These are phyloP conservation scores for Olivierus martensii DNA, from an alignment of 1,140 invertebrate species.

Conservation along the genomic window DNA sequence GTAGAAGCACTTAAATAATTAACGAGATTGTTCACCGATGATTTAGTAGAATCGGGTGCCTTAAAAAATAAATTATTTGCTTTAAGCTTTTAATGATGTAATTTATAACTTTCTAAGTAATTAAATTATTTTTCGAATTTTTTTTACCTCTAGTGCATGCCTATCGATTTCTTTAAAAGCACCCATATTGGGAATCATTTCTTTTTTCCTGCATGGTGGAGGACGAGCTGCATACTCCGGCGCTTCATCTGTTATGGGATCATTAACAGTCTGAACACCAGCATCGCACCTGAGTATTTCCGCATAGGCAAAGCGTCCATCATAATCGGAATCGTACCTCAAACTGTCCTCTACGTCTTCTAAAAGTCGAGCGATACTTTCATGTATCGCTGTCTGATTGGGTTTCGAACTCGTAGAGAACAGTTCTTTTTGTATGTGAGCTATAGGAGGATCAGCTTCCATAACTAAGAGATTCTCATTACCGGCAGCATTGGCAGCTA, in stretches of 20 bases:
- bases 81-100: background rate
- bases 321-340: slow-evolving; percentile 6
- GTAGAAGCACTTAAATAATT: slow-evolving; percentile 16
- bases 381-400: slow-evolving; percentile 12
- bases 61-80: slow-evolving; percentile 9
- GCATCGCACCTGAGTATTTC: slow-evolving; percentile 16
- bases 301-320: slow-evolving; percentile 2
- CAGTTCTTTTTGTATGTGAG: slow-evolving; percentile 19
- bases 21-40: slow-evolving; percentile 15
- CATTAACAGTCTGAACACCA: slow-evolving; percentile 26
- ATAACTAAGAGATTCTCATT: slow-evolving; percentile 17
- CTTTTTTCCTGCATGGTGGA: slow-evolving; percentile 23
- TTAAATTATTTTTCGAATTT: background rate
- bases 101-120: too few species aligned
- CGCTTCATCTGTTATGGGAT: slow-evolving; percentile 25
- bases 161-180: slow-evolving; percentile 20
- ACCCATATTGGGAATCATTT: slow-evolving; percentile 20
- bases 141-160: slow-evolving; percentile 17
- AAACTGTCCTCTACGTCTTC: slow-evolving; percentile 16
- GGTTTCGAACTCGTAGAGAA: slow-evolving; percentile 4
- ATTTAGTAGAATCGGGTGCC: slow-evolving; percentile 12
- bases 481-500: slow-evolving; percentile 20
- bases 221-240: slow-evolving; percentile 26
- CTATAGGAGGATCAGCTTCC: slow-evolving; percentile 18
- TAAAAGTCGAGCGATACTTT: slow-evolving; percentile 16